Conservation (phyloP, 1,140 invertebrate genomes). For the Zaprionus davidi region DNA sequence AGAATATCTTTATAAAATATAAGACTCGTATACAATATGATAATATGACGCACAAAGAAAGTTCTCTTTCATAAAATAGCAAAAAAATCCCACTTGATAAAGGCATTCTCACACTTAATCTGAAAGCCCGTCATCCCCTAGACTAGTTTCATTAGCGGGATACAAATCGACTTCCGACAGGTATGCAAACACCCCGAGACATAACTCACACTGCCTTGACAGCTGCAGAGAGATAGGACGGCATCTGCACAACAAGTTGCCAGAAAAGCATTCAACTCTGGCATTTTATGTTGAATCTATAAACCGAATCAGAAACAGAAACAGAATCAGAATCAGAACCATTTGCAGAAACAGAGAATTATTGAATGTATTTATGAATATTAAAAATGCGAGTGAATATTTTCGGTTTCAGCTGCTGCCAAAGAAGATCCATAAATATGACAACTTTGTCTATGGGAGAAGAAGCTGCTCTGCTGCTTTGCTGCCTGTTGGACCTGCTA, state of each 20-base stretch:
- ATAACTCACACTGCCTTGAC: background rate
- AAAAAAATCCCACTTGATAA: background rate
- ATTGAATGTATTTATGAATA: conserved; percentile 70
- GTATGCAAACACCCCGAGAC: background rate
- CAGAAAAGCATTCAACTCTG: conserved; percentile 63
- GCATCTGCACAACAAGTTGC: conserved; percentile 43
- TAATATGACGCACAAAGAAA: background rate
- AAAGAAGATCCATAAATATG: conserved; percentile 73
- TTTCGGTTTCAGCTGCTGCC: background rate
- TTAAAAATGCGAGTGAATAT: conserved; percentile 58
- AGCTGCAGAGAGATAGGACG: background rate
- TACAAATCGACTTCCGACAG: conserved; percentile 1
- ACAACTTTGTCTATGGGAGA: conserved; percentile 41
- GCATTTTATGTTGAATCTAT: conserved; percentile 55
- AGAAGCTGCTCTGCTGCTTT: background rate
- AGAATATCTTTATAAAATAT: background rate
- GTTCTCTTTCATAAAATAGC: background rate
- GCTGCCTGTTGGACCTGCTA: background rate
- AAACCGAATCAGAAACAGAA: conserved; percentile 13
- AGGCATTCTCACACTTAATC: background rate
- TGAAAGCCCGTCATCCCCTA: background rate
- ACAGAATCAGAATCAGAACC: background rate
- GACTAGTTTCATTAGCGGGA: background rate
- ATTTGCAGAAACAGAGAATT: conserved; percentile 21
- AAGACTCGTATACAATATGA: background rate